Base-by-base conservation (phyloP, 2,113 vertebrate genomes). In the Eptatretus burgeri region DNA sequence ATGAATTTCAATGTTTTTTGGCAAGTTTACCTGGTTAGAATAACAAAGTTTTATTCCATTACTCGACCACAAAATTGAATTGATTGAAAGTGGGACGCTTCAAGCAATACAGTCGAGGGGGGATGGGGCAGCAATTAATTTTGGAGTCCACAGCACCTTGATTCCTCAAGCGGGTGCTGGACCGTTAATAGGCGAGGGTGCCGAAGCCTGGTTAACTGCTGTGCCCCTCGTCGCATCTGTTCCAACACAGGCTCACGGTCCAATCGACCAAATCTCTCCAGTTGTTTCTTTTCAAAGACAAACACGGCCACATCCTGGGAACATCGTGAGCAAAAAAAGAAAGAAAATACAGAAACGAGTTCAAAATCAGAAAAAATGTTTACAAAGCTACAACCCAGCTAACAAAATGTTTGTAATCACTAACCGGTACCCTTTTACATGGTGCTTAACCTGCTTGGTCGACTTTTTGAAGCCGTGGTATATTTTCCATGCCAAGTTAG, bases 391-490 rank as follows among this genome's bases (percentile, higher is more conserved):
- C 9, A 19, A 11, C n/a, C 13, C 10, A 13, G n/a, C 13, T 8
- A 62, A 62, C 56, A 10, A 62, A 62, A 62, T 62, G 56, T 62
- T 62, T n/a, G 56, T 19, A 13, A 62, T 62, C n/a, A 17, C n/a
- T 62, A 62, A 62, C 13, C 10, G 56, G 56, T 19, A 18, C 60
- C 49, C n/a, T 52, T 41, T 50, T 13, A 11, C 13, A 64, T 14
- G 20, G 52, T 12, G 9, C 50, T 64, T 18, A 64, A 95, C 91
- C 84, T 98, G 91, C 72, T 94, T 98, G 60, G 91, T 98, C 68
- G 91, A 98, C 68, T 98, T 98, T 72, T 98, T 98, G 63, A 79
- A 88, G 70, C 89, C 91, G 68, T 94, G 81, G 72, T 93, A 98
- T 72, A 98, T 88, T 73, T 89, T 93, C 91, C 91, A 98, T 65